Base-by-base conservation (phyloP, 2,797 vertebrate genomes). In the Xenops minutus region DNA sequence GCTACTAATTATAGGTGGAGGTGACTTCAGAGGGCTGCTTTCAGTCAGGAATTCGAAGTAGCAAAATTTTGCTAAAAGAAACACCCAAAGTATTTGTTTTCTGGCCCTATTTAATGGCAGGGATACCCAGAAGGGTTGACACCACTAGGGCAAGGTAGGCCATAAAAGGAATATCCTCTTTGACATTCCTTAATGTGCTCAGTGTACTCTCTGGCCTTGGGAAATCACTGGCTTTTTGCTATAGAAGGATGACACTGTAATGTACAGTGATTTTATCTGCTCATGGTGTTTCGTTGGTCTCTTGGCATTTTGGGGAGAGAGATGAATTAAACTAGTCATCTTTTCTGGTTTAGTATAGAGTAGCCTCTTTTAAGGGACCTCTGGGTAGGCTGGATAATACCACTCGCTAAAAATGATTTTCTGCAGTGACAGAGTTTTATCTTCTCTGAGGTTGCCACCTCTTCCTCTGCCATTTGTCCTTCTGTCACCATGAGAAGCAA, bases 1-100 rank as follows among this genome's bases (percentile, higher is more conserved):
- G 41, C 46, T 85, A 34, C 80, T 96, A 96, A 97, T 96, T 97
- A 96, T 67, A 97, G 94, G 87, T 91, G 56, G 69, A 75, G 68
- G 36, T 95, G 68, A 83, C 59, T 94, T 94, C 91, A 96, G 82
- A 96, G 63, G 66, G 29, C 48, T 87, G 30, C 64, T 82, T 92
- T 79, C 56, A 77, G 66, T 30, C 49, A 96, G 83, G 95, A 96
- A 96, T 97, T 95, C 88, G 61, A 91, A 95, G 78, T 14, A 93
- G 80, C 69, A 93, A 93, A 94, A 77, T 79, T 95, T 92, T 84
- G 36, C 67, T 86, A 37, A 73, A 85, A 67, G 68, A 63, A 90
- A 63, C 1, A 0, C 62, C 54, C 15, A 2, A 91, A 95, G 68
- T 88, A 54, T 86, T 91, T 95, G 59, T 82, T 94, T 94, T 93